Evolutionary conservation across 2,888 invertebrate genomes (phyloP), one percentile per base, ranked within the genome.

Genomic region (Oeneis ivallda): DNA sequence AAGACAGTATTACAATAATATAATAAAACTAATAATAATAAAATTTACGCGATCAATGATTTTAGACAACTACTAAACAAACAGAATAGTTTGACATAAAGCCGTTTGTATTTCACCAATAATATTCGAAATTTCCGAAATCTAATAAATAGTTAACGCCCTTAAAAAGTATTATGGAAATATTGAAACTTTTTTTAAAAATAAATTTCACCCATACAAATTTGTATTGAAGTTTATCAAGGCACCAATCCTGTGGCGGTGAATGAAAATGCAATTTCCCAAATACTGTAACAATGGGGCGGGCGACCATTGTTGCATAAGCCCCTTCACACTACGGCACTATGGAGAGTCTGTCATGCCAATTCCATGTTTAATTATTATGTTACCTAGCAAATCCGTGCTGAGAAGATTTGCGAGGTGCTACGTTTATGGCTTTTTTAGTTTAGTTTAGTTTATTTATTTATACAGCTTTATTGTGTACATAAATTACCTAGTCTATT

Each of bases 291-390:
- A 73, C 73, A 72, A 73, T 72, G 45, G 73, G 63, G 32, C 52
- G 62, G 61, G 68, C 59, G 64, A 60, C 72, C 61, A 71, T 73
- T 73, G 73, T 73, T 67, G 69, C 66, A 65, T 67, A 71, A 71
- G 66, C 69, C 69, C 71, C 62, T 64, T 66, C 62, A 66, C 67
- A 64, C 62, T 58, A 64, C 66, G 60, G 62, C 64, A 64, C 62
- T 57, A 66, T 2, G 26, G 54, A 67, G 64, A 54, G 69, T 68
- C 67, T 67, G 65, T 67, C 70, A 71, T 59, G 65, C 67, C 67
- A 70, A 66, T 69, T 72, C 70, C 65, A 70, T 68, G 69, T 73
- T 74, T 73, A 72, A 71, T 73, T 71, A 71, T 73, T 73, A 68
- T 70, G 71, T 72, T 72, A 69, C 69, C 70, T 69, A 70, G 67